Evolutionary conservation across 2,797 vertebrate genomes (phyloP), one percentile per base, ranked within the genome.

Genomic region (Anas flavirostris): DNA sequence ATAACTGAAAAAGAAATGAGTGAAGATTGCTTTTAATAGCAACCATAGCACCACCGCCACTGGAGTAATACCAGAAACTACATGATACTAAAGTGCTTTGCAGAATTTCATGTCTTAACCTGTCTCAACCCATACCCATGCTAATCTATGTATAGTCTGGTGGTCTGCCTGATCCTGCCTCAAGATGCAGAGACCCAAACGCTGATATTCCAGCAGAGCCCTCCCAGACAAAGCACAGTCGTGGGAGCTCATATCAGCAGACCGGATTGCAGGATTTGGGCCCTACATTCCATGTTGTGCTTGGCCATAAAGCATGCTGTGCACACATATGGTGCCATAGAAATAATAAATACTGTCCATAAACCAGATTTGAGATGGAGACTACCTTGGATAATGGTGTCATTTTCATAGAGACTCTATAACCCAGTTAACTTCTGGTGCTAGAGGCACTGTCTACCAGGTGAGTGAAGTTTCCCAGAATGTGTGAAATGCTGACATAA

Each of bases 391-490:
- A 21, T 86, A 69, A 82, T 66, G 23, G 17, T 37, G 37, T n/a
- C 44, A 43, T 59, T 94, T 33, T 58, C 78, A 76, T 8, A 76
- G 77, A 78, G 59, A 69, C n/a, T 69, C 70, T 86, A 1, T 13
- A 58, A 64, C 44, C 17, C 68, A 74, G 83, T 80, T 91, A 72
- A 62, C 50, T 52, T 85, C 60, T 59, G 58, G 56, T 93, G 68
- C 64, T 77, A 58, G 17, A 93, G 60, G 69, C 37, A 39, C 12
- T 46, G 59, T 52, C 72, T 91, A 16, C 29, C 88, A 82, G 18
- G 58, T 3, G 8, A 92, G 44, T 72, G 90, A 96, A 80, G 68
- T 91, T 95, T 96, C 74, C 86, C 93, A 91, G 88, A 87, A 90
- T 0, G 13, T 86, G 94, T 87, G 86, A 91, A 94, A 96, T 68